Evolutionary conservation across 2,797 vertebrate genomes (phyloP), one percentile per base, ranked within the genome.

Genomic region (Aplochiton taeniatus): DNA sequence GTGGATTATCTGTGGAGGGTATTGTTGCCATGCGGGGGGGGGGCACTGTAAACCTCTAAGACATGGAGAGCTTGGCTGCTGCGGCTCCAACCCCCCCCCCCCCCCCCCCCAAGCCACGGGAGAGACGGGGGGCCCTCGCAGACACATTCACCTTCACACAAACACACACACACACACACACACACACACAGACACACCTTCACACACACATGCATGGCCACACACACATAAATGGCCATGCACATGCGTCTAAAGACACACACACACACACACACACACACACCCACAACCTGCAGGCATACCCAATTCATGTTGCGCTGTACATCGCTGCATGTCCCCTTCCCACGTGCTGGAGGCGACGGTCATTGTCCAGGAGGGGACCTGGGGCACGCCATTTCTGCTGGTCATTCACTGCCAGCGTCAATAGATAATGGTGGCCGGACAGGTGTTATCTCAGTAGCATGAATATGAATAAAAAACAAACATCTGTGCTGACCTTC

Each of bases 1-100:
- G 74, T 9, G 31, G 31, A 31, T 31, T 2, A 64, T 77, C 65
- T 62, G 73, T 63, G 69, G 16, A 52, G 54, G 63, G 69, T 72
- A 76, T 81, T 82, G 83, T 83, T 77, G 65, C 65, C 71, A 78
- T 72, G 63, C 82, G 68, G 82, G 70, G 47, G 65, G 72, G 76
- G 63, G 61, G 56, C 68, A 77, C 59, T 79, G 78, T 86, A 90
- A 89, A 88, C 79, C 68, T 65, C 75, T 88, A 85, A 85, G 74
- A 83, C 71, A 48, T 76, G 72, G 76, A 72, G 78, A 75, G 84
- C 75, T 83, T 82, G 79, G 57, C 68, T 70, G 79, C 65, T 18
- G 31, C 31, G 31, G 31, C 31, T 31, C 3, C 31, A 31, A n/a
- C n/a, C n/a, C n/a, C n/a, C n/a, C n/a, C n/a, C n/a, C n/a, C n/a